A percentile compares a stretch with the other conserved stretches of the same genome.
Evolutionary conservation across 2,113 vertebrate genomes (phyloP).

Genomic region (Tricholaema leucomelas): DNA sequence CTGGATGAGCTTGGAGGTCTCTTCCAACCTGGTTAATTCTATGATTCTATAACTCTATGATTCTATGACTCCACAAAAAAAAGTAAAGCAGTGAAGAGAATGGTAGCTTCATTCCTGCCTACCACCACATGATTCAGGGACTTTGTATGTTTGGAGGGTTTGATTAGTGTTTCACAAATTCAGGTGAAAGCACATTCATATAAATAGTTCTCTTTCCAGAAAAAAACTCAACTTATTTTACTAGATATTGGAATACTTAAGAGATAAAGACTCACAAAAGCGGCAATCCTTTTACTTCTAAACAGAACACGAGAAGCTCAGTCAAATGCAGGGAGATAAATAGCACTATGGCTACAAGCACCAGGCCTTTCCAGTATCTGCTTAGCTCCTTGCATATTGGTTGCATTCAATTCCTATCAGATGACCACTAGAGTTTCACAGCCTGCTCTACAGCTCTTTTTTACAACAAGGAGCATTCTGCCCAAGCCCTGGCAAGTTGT

Average conservation of each 20-base stretch:
- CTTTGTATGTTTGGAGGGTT: neutral
- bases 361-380: neutral
- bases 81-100: neutral
- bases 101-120: neutral
- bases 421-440: slow-evolving; percentile 26
- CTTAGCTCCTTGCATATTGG: slow-evolving; percentile 18
- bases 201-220: neutral
- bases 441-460: neutral
- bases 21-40: too few species aligned
- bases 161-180: neutral
- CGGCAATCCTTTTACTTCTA: neutral
- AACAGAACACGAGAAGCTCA: neutral
- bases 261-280: neutral
- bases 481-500: slow-evolving; percentile 35
- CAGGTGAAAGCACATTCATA: neutral
- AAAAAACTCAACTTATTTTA: neutral
- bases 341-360: neutral
- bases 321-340: neutral
- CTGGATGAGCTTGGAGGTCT: too few species aligned
- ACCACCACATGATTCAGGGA: neutral
- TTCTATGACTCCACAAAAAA: too few species aligned
- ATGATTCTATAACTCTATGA: too few species aligned
- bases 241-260: neutral
- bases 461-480: slow-evolving; percentile 8
- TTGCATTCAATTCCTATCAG: slow-evolving; percentile 24